Base-by-base conservation (phyloP, 2,888 invertebrate species). In the Lycocerus yunnanus region DNA sequence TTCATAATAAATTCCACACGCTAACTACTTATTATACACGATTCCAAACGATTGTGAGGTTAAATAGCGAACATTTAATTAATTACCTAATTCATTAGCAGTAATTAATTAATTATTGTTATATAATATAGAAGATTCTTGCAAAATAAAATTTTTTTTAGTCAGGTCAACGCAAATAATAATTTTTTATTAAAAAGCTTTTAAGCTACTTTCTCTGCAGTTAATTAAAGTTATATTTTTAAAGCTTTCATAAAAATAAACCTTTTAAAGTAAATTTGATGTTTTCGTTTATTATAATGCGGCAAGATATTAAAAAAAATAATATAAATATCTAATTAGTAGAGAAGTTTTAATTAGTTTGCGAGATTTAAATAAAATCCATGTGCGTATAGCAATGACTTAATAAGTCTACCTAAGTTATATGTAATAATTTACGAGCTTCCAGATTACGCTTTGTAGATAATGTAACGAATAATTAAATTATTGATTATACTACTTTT, bases 401-500 rank as follows among this genome's bases (percentile, higher is more conserved):
- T 63, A 63, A 63, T 63, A 15, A 10, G 21, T 10, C 9, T 10
- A 24, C 21, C 21, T 6, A 63, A 63, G 18, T 63, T n/a, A 18
- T 63, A 63, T 63, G 20, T 14, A 16, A 63, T 43, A 63, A 63
- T 63, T 63, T 63, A 63, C 13, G 61, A 63, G 61, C 61, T 63
- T 63, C n/a, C n/a, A 63, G 15, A 63, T 63, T 63, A 63, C 20
- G 61, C 61, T 18, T 63, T 18, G 20, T 63, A 14, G 61, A 63
- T 63, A 63, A 63, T 63, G n/a, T 63, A 18, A 18, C 18, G 61
- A 63, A 63, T 63, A 63, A 63, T 63, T 63, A 63, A 63, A 63
- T 63, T 63, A 63, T 63, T 63, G 61, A 63, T 63, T 63, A 18
- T 15, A 11, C 61, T 63, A 63, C n/a, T 63, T 18, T 71, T 67